Percentiles rank a stretch among this genome's conserved stretches.
phyloP scores from a whole-genome alignment of 2,888 invertebrate genomes.

The Malthinus flaveolus region DNA sequence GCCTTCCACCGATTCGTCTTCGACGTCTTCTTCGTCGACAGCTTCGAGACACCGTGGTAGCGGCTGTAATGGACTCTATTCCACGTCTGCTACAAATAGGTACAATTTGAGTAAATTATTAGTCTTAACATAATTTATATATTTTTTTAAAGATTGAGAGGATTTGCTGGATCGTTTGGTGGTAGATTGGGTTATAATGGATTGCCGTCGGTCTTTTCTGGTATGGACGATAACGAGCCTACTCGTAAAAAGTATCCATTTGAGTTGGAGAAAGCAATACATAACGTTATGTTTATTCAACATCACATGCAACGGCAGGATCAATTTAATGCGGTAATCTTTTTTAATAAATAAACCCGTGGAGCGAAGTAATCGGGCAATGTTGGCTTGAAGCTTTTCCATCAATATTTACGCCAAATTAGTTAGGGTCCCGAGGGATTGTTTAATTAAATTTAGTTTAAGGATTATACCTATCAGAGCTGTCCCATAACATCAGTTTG shows the following conservation, averaged over 20 bases:
- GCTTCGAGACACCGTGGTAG: constrained; percentile 70
- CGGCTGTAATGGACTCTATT: constrained; percentile 81
- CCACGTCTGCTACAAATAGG: constrained; percentile 75
- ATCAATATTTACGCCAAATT: too few species aligned
- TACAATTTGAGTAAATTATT: constrained; percentile 35
- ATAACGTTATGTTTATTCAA: constrained; percentile 94
- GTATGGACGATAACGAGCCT: constrained; percentile 78
- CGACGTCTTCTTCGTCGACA: constrained; percentile 76
- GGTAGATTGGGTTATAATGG: constrained; percentile 77
- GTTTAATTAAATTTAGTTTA: too few species aligned
- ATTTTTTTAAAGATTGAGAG: constrained; percentile 66
- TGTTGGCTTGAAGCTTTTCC: too few species aligned
- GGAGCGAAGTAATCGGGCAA: neutral
- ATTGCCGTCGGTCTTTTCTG: constrained; percentile 80
- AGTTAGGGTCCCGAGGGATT: too few species aligned
- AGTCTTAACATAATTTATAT: neutral
- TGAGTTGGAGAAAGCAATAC: constrained; percentile 90
- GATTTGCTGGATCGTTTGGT: constrained; percentile 74
- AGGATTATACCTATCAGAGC: too few species aligned
- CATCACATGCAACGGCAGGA: constrained; percentile 94
- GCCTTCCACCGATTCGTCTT: constrained; percentile 70
- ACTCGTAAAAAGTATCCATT: constrained; percentile 87
- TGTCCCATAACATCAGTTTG: too few species aligned
- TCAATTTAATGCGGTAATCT: constrained; percentile 86
- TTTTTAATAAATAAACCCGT: neutral